phyloP scores from a whole-genome alignment of 2,113 vertebrate genomes.

The Dasyprocta punctata region DNA sequence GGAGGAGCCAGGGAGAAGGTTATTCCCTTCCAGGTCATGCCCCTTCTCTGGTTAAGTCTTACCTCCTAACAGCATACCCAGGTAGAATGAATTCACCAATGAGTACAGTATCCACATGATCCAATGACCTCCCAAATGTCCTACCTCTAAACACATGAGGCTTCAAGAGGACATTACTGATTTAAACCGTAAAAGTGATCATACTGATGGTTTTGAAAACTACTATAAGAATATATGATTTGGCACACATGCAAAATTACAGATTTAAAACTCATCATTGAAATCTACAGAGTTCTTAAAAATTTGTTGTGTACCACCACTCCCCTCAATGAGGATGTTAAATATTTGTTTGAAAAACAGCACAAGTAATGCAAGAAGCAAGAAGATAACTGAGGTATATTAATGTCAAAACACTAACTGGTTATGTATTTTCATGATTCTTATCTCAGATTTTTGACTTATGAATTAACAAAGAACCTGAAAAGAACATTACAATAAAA shows the following conservation, averaged over 20 bases:
- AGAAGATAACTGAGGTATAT: background rate
- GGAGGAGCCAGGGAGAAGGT: background rate
- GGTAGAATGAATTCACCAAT: background rate
- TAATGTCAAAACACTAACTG: background rate
- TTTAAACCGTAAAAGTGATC: background rate
- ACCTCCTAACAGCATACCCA: background rate
- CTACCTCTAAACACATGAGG: background rate
- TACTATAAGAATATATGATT: background rate
- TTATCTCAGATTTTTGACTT: background rate
- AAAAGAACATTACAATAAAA: background rate
- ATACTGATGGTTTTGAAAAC: background rate
- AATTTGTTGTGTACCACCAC: background rate
- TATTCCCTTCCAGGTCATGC: background rate
- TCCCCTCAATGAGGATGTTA: background rate
- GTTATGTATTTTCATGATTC: background rate
- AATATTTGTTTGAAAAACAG: background rate
- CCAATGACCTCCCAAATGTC: background rate
- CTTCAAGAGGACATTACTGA: background rate
- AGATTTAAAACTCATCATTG: background rate
- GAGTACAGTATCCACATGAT: background rate
- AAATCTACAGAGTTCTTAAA: background rate
- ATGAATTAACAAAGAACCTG: background rate
- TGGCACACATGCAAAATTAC: background rate
- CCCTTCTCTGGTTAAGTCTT: background rate
- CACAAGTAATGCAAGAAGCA: background rate